phyloP scores from a whole-genome alignment of 2,888 invertebrate species.

The Patella caerulea region DNA sequence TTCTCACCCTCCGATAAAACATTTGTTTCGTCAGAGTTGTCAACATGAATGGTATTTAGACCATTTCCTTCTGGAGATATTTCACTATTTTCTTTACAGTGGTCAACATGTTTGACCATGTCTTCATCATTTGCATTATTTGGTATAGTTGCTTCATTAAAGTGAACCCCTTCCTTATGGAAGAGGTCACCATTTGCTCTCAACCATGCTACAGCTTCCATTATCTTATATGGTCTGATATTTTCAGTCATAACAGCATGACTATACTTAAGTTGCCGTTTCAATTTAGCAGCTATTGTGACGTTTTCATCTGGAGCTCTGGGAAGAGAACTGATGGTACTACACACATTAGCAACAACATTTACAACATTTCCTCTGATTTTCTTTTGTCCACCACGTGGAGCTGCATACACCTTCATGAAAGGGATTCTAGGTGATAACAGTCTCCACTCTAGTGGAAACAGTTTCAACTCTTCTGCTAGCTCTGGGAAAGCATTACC shows the following conservation, averaged over 20 bases:
- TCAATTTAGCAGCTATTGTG: constrained; percentile 14
- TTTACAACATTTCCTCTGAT: constrained; percentile 8
- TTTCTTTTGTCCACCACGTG: neutral
- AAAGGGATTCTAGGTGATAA: neutral
- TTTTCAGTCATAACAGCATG: constrained; percentile 2
- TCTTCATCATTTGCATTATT: no score
- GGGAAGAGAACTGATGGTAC: constrained; percentile 1
- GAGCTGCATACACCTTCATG: neutral
- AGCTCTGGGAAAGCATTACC: no score
- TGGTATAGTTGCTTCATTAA: neutral
- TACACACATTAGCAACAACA: neutral
- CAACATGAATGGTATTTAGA: no score
- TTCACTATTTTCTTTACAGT: constrained; percentile 25
- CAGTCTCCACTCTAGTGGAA: neutral
- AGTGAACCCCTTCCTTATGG: neutral
- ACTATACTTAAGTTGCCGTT: neutral
- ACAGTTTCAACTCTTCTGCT: no score
- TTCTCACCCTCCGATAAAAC: no score
- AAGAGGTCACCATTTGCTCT: neutral
- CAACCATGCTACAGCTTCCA: neutral
- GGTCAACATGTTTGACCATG: no score
- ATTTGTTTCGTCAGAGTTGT: no score
- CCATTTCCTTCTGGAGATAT: neutral
- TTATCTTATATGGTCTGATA: constrained; percentile 11
- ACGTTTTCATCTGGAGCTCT: constrained; percentile 1